A percentile compares a stretch with the other conserved stretches of the same genome.
phyloP scores from a whole-genome alignment of 2,888 invertebrate genomes.

The Ferdinandea cuprea region DNA sequence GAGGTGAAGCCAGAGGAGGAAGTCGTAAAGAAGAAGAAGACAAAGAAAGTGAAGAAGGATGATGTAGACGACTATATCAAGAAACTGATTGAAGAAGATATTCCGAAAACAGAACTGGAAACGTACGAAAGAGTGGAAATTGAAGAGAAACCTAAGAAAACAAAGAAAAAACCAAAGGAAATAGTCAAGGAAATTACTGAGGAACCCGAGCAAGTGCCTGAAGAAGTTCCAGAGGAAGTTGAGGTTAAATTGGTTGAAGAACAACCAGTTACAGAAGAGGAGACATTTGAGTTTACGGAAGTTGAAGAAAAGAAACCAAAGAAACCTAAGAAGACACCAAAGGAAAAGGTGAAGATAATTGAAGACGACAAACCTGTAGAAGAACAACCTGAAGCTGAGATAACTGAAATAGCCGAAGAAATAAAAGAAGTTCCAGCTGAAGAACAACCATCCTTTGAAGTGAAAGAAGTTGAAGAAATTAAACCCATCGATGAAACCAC shows the following conservation, averaged over 20 bases:
- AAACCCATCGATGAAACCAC: slow-evolving; percentile 32
- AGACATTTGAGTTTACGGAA: slow-evolving; percentile 61
- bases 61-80: slow-evolving; percentile 79
- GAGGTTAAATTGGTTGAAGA: slow-evolving; percentile 76
- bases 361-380: slow-evolving; percentile 83
- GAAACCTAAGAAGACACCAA: slow-evolving; percentile 61
- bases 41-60: slow-evolving; percentile 78
- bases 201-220: slow-evolving; percentile 69
- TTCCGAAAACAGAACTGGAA: slow-evolving; percentile 79
- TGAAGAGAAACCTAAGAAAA: slow-evolving; percentile 77
- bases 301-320: slow-evolving; percentile 62
- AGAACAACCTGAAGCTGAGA: slow-evolving; percentile 61
- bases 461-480: slow-evolving; percentile 38
- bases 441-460: slow-evolving; percentile 53
- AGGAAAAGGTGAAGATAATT: slow-evolving; percentile 50
- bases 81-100: slow-evolving; percentile 79
- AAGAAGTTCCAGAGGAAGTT: slow-evolving; percentile 45
- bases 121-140: slow-evolving; percentile 79
- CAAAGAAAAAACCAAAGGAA: slow-evolving; percentile 76
- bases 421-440: slow-evolving; percentile 43
- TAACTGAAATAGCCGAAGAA: slow-evolving; percentile 76
- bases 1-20: slow-evolving; percentile 64
- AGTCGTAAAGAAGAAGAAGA: slow-evolving; percentile 77
- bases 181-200: slow-evolving; percentile 76
- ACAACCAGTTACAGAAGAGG: slow-evolving; percentile 52